Evolutionary conservation across 2,797 vertebrate genomes (phyloP).

Genomic region (Pantherophis alleghaniensis): DNA sequence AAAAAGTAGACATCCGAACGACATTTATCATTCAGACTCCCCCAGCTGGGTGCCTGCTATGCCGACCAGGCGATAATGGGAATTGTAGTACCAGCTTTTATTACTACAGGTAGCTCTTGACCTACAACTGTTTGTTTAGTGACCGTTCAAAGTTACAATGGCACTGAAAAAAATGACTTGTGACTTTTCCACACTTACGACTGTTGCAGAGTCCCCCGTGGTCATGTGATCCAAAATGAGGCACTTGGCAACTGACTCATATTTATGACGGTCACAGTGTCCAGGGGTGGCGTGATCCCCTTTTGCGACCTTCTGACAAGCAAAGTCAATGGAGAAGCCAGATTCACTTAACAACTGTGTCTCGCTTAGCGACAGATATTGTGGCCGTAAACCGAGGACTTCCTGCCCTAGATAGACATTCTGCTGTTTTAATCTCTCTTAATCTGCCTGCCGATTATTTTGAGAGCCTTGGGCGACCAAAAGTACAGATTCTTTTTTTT

Average conservation of each 20-base stretch:
- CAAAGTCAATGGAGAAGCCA: too few relatives aligned
- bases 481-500: neutral
- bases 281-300: too few relatives aligned
- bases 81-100: neutral
- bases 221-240: too few relatives aligned
- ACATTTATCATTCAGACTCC: neutral
- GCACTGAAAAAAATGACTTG: too few relatives aligned
- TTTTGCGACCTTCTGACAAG: too few relatives aligned
- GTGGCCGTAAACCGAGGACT: neutral
- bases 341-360: neutral
- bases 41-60: neutral
- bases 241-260: too few relatives aligned
- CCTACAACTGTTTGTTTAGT: too few relatives aligned
- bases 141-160: too few relatives aligned
- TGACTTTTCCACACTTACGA: too few relatives aligned
- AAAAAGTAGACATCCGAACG: neutral
- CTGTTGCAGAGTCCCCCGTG: too few relatives aligned
- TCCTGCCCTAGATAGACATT: neutral
- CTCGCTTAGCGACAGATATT: neutral
- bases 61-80: neutral
- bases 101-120: neutral
- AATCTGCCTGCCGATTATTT: neutral
- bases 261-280: too few relatives aligned
- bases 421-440: neutral
- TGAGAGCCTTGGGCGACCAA: neutral